Evolutionary conservation across 2,888 invertebrate species (phyloP).

Genomic region (Apoderus coryli): DNA sequence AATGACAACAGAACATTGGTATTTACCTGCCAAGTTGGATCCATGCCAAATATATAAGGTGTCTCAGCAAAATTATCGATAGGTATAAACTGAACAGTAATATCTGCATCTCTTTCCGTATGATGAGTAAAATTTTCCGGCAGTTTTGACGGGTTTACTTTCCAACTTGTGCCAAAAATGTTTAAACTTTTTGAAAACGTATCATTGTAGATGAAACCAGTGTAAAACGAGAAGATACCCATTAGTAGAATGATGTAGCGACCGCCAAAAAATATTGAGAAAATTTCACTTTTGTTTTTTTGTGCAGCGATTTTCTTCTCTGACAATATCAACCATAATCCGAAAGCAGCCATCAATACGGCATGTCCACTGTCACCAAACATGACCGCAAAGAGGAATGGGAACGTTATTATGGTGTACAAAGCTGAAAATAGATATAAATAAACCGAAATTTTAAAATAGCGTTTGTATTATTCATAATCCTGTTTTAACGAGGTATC

Average conservation of each 20-base stretch:
- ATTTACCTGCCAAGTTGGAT: slow-evolving; percentile 54
- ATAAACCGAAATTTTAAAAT: too few species aligned
- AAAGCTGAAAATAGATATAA: slow-evolving; percentile 24
- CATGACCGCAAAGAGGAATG: slow-evolving; percentile 92
- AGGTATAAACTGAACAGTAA: slow-evolving; percentile 33
- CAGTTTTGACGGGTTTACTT: slow-evolving; percentile 17
- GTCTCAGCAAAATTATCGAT: slow-evolving; percentile 28
- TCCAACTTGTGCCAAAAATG: slow-evolving; percentile 55
- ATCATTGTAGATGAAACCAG: slow-evolving; percentile 67
- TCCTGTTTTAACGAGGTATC: too few species aligned
- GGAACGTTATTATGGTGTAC: slow-evolving; percentile 68
- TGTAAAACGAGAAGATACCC: slow-evolving; percentile 66
- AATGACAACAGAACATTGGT: slow-evolving; percentile 5
- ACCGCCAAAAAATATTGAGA: slow-evolving; percentile 60
- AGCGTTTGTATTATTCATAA: too few species aligned
- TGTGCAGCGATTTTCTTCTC: slow-evolving; percentile 62
- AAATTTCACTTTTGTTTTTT: slow-evolving; percentile 59
- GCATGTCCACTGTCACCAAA: slow-evolving; percentile 93
- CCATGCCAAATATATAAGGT: slow-evolving; percentile 58
- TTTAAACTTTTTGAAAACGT: slow-evolving; percentile 64
- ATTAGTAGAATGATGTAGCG: slow-evolving; percentile 66
- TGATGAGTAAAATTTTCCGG: slow-evolving; percentile 14
- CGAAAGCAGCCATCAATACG: slow-evolving; percentile 65
- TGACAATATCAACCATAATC: slow-evolving; percentile 60
- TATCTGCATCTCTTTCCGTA: slow-evolving; percentile 17